Conservation (phyloP, 1,140 invertebrate species). For the Papilio glaucus region DNA sequence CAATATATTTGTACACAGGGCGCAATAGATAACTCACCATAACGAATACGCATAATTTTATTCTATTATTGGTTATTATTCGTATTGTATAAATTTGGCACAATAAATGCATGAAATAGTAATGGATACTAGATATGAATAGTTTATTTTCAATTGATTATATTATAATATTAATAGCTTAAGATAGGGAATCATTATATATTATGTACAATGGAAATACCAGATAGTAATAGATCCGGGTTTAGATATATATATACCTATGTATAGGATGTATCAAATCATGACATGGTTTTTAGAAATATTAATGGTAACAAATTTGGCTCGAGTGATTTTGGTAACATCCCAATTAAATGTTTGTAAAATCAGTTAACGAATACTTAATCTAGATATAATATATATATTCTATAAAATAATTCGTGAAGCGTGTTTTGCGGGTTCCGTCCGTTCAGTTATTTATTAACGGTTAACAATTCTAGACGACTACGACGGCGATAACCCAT, state of each 20-base stretch:
- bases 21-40: background rate
- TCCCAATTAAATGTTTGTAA: background rate
- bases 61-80: background rate
- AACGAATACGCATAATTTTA: background rate
- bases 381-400: no score
- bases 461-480: background rate
- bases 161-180: background rate
- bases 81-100: slow-evolving; percentile 14
- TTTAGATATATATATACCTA: background rate
- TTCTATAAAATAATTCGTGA: background rate
- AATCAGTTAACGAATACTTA: background rate
- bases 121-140: background rate
- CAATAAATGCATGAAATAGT: background rate
- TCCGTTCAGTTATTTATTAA: background rate
- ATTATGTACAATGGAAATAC: background rate
- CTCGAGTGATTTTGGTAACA: background rate
- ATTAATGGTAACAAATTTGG: slow-evolving; percentile 1
- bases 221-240: background rate
- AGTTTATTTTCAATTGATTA: background rate
- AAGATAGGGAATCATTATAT: background rate
- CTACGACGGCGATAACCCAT: no score
- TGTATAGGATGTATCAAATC: background rate
- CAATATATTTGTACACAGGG: background rate
- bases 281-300: background rate
- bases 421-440: background rate